These are phyloP conservation scores for Propsilocerus akamusi DNA, from an alignment of 1,140 invertebrate genomes.

Conservation along the genomic window DNA sequence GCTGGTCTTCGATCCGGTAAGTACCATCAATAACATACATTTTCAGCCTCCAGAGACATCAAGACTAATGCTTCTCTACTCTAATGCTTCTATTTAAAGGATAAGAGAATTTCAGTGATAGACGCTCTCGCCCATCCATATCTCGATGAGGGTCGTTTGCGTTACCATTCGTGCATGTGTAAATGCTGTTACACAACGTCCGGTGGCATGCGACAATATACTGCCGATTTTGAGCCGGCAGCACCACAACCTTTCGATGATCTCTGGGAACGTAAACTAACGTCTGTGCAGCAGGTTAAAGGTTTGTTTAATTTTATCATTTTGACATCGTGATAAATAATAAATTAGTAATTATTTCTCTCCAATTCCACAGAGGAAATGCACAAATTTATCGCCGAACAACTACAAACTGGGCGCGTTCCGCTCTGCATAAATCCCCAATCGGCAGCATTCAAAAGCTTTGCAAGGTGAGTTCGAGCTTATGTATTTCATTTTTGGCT, in stretches of 20 bases:
- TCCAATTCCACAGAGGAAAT: constrained; percentile 72
- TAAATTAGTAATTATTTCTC: constrained; percentile 6
- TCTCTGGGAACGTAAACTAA: constrained; percentile 84
- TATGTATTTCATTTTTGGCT: background rate
- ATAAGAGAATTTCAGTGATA: constrained; percentile 83
- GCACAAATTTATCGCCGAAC: constrained; percentile 95
- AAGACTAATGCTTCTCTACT: background rate
- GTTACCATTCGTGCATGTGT: constrained; percentile 99
- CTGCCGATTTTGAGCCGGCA: constrained; percentile 80
- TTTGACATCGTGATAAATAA: background rate
- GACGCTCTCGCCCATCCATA: constrained; percentile 93
- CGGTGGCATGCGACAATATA: constrained; percentile 64
- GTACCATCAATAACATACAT: constrained; percentile 16
- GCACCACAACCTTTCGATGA: constrained; percentile 81
- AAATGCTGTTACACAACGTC: constrained; percentile 80
- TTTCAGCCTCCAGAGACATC: background rate
- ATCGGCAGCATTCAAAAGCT: constrained; percentile 97
- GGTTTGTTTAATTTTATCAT: constrained; percentile 31
- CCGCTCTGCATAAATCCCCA: constrained; percentile 98
- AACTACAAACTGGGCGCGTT: constrained; percentile 80
- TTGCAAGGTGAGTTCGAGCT: constrained; percentile 78
- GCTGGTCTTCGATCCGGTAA: constrained; percentile 94
- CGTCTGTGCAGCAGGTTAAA: constrained; percentile 85
- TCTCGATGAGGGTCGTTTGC: constrained; percentile 87
- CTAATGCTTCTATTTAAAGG: constrained; percentile 38